Evolutionary conservation across 2,113 vertebrate species (phyloP).

Genomic region (Eclectus roratus): DNA sequence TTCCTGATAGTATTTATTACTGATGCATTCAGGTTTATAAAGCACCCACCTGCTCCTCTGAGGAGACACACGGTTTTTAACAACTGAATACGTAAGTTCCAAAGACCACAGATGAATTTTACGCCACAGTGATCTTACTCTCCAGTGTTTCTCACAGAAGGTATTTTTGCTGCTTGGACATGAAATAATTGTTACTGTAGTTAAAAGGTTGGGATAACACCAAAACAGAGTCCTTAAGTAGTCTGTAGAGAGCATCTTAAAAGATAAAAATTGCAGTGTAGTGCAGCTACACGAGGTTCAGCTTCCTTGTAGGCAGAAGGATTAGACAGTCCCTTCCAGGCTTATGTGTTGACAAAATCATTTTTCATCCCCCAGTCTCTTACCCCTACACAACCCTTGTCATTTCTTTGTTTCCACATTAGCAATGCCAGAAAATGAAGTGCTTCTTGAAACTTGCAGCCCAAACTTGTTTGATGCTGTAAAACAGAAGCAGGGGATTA

Average conservation of each 20-base stretch:
- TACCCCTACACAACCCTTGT: background rate
- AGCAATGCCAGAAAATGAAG: background rate
- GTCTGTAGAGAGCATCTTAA: background rate
- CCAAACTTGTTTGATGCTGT: background rate
- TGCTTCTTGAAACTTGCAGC: background rate
- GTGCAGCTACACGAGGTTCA: background rate
- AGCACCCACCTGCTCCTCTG: background rate
- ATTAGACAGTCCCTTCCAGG: background rate
- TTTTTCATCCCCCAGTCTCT: background rate
- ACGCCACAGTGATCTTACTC: background rate
- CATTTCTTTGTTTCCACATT: background rate
- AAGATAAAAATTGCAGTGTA: background rate
- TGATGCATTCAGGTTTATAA: background rate
- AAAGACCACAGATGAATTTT: background rate
- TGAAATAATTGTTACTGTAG: background rate
- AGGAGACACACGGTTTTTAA: background rate
- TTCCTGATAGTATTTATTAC: background rate
- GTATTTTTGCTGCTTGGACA: background rate
- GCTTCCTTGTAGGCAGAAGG: background rate
- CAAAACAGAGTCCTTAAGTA: background rate
- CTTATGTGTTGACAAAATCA: background rate
- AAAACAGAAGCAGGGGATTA: background rate
- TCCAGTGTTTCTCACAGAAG: background rate
- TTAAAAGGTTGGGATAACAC: background rate
- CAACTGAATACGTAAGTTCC: background rate